A percentile compares a stretch with the other conserved stretches of the same genome.
phyloP scores from a whole-genome alignment of 2,797 vertebrate genomes.

The Xerus rutilus region DNA sequence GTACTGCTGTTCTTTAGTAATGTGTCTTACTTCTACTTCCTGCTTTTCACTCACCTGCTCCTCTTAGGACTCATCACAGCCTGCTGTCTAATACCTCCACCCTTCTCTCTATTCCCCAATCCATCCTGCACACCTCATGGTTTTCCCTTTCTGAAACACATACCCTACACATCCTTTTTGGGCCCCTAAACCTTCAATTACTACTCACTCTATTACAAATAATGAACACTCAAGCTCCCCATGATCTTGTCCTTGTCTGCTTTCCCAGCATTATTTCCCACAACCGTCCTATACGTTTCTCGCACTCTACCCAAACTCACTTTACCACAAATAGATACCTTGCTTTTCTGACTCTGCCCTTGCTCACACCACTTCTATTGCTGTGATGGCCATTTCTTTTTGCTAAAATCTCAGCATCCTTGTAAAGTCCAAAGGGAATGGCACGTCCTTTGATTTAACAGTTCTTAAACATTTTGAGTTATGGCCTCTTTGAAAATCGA shows the following conservation, averaged over 20 bases:
- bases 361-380: background rate
- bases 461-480: constrained; percentile 60
- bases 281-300: no score
- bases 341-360: background rate
- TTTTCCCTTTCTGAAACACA: background rate
- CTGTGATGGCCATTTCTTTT: background rate
- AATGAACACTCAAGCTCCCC: background rate
- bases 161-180: background rate
- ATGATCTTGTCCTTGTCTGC: background rate
- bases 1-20: background rate
- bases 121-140: background rate
- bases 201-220: background rate
- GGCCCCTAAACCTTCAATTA: background rate
- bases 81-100: background rate
- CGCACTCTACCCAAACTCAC: background rate
- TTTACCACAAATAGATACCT: background rate
- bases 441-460: background rate
- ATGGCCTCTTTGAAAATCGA: constrained; percentile 26
- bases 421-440: constrained; percentile 22
- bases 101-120: background rate
- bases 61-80: background rate
- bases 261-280: background rate
- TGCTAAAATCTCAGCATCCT: constrained; percentile 7
- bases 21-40: background rate
- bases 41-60: background rate